A percentile compares a stretch with the other conserved stretches of the same genome.
These are phyloP conservation scores for Chironomus riparius DNA, from an alignment of 2,888 invertebrate genomes.

Conservation along the genomic window DNA sequence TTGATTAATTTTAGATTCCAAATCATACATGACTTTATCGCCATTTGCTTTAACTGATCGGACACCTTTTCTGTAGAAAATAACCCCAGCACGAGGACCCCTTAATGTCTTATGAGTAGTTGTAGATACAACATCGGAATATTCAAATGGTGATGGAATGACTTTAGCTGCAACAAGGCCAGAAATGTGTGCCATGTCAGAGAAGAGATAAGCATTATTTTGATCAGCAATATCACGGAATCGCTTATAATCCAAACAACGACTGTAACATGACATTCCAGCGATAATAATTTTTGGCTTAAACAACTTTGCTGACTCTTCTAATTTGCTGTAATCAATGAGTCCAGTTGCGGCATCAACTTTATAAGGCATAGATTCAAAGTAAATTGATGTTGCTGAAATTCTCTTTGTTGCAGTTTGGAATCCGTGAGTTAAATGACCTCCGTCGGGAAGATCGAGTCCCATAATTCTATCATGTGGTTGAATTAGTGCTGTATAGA, in stretches of 20 bases:
- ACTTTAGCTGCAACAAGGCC: constrained; percentile 85
- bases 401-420: constrained; percentile 84
- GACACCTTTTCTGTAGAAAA: constrained; percentile 88
- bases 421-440: constrained; percentile 89
- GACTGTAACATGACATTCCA: constrained; percentile 88
- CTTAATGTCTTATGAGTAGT: constrained; percentile 93
- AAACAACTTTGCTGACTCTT: constrained; percentile 73
- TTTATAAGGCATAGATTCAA: constrained; percentile 97
- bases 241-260: constrained; percentile 81
- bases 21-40: constrained; percentile 74
- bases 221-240: constrained; percentile 78
- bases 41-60: constrained; percentile 71
- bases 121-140: constrained; percentile 85
- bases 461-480: constrained; percentile 97
- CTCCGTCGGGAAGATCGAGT: constrained; percentile 91
- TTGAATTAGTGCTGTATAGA: constrained; percentile 81
- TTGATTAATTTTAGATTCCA: constrained; percentile 58
- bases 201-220: constrained; percentile 76
- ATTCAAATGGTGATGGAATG: constrained; percentile 82
- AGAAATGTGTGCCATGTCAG: constrained; percentile 94
- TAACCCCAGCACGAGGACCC: constrained; percentile 80
- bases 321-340: constrained; percentile 86
- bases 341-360: constrained; percentile 72
- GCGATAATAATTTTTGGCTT: constrained; percentile 90
- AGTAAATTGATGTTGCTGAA: constrained; percentile 94